A percentile compares a stretch with the other conserved stretches of the same genome.
Conservation (phyloP, 1,140 invertebrate species). For the Hyles vespertilio region DNA sequence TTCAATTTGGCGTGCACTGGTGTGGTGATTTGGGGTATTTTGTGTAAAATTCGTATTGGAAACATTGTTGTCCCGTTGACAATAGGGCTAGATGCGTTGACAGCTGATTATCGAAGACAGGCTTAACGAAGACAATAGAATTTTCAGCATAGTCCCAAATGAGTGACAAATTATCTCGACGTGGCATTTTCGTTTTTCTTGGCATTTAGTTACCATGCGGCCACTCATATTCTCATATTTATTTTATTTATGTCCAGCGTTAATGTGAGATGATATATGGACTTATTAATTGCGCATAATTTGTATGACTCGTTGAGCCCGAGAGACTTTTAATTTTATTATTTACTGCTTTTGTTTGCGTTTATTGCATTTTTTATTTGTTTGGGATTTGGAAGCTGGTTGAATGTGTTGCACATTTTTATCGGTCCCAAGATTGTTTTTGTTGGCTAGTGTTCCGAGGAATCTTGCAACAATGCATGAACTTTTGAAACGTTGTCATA, state of each 20-base stretch:
- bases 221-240: constrained; percentile 18
- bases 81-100: constrained; percentile 46
- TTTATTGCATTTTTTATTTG: constrained; percentile 8
- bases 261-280: constrained; percentile 43
- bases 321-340: constrained; percentile 40
- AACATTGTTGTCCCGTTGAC: constrained; percentile 42
- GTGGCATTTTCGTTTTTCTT: constrained; percentile 23
- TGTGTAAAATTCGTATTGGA: constrained; percentile 19
- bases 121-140: constrained; percentile 36
- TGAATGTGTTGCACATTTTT: not conserved
- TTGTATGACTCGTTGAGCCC: constrained; percentile 37
- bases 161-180: constrained; percentile 45
- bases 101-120: constrained; percentile 37
- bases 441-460: no score
- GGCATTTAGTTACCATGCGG: constrained; percentile 22
- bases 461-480: no score
- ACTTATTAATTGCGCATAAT: constrained; percentile 45
- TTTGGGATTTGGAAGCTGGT: not conserved
- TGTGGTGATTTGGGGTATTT: constrained; percentile 7
- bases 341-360: constrained; percentile 53
- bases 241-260: constrained; percentile 36
- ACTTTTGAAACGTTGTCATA: no score
- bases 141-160: constrained; percentile 32
- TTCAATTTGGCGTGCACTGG: constrained; percentile 16
- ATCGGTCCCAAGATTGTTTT: not conserved